A percentile compares a stretch with the other conserved stretches of the same genome.
Conservation (phyloP, 64 coral and sea anemone species). For the Stichodactyla helianthus region DNA sequence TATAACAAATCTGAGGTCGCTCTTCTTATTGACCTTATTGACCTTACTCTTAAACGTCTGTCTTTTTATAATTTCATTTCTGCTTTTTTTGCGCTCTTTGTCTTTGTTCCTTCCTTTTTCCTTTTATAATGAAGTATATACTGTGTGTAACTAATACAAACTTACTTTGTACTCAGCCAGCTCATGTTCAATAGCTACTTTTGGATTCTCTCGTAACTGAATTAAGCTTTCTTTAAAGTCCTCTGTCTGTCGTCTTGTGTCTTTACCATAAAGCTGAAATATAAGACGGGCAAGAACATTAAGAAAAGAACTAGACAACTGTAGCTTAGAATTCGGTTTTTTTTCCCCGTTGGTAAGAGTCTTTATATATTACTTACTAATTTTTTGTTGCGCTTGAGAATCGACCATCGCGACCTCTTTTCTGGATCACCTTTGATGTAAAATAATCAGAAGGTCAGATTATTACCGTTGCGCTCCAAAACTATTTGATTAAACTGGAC, state of each 20-base stretch:
- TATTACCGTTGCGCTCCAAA: too few species aligned
- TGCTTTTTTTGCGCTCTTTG: not conserved
- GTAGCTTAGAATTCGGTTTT: too few species aligned
- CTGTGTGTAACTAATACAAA: not conserved
- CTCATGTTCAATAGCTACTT: slow-evolving; percentile 44
- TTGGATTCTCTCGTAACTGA: slow-evolving; percentile 60
- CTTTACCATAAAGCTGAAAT: slow-evolving; percentile 25
- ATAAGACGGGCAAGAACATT: not conserved
- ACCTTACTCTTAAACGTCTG: too few species aligned
- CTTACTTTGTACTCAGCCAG: slow-evolving; percentile 77
- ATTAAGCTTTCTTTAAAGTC: slow-evolving; percentile 77
- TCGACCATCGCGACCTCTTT: slow-evolving; percentile 82
- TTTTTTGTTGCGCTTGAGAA: slow-evolving; percentile 85
- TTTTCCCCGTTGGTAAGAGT: not conserved
- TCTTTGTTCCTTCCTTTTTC: not conserved
- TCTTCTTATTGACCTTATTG: too few species aligned
- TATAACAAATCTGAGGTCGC: too few species aligned
- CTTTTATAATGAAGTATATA: too few species aligned
- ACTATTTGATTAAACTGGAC: too few species aligned
- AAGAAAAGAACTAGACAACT: not conserved
- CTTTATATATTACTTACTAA: slow-evolving; percentile 40
- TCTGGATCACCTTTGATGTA: slow-evolving; percentile 49
- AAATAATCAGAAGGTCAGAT: not conserved
- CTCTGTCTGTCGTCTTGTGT: slow-evolving; percentile 50
- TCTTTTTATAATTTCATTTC: too few species aligned